A percentile compares a stretch with the other conserved stretches of the same genome.
phyloP scores from a whole-genome alignment of 2,113 vertebrate species.

The human (Homo sapiens) region DNA sequence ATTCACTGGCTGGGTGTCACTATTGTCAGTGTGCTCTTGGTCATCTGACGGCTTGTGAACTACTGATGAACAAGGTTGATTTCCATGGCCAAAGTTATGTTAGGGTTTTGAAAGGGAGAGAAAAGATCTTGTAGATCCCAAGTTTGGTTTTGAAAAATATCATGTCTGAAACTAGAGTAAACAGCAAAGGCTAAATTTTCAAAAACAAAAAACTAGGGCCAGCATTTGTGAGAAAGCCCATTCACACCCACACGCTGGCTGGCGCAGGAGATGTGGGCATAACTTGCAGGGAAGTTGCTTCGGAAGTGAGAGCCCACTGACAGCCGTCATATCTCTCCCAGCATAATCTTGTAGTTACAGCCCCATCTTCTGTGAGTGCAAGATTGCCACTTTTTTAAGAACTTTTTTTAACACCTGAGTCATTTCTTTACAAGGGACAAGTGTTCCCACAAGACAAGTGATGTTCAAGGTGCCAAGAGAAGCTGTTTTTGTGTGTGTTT shows the following conservation, averaged over 20 bases:
- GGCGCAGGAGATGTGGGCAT: conserved; percentile 33
- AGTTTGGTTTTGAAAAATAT: conserved; percentile 55
- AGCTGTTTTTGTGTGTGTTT: not conserved
- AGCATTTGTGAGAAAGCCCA: conserved; percentile 69
- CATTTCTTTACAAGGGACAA: conserved; percentile 52
- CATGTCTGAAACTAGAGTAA: conserved; percentile 71
- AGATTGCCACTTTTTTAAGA: conserved; percentile 20
- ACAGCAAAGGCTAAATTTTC: conserved; percentile 72
- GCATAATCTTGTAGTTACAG: not conserved
- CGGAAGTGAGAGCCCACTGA: conserved; percentile 45
- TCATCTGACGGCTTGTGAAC: conserved; percentile 27
- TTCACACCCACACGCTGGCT: conserved; percentile 60
- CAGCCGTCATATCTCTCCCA: not conserved
- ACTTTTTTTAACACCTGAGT: conserved; percentile 53
- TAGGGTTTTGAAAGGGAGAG: not conserved
- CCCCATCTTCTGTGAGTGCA: not conserved
- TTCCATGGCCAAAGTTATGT: not conserved
- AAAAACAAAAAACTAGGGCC: conserved; percentile 67
- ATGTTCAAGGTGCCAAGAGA: conserved; percentile 48
- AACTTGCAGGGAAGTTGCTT: conserved; percentile 43
- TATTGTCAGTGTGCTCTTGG: conserved; percentile 67
- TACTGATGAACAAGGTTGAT: conserved; percentile 53
- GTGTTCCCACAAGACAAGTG: conserved; percentile 56
- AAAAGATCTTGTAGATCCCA: conserved; percentile 12
- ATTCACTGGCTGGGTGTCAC: conserved; percentile 62